These are phyloP conservation scores for Hypanus sabinus DNA, from an alignment of 2,113 vertebrate species.

Conservation along the genomic window DNA sequence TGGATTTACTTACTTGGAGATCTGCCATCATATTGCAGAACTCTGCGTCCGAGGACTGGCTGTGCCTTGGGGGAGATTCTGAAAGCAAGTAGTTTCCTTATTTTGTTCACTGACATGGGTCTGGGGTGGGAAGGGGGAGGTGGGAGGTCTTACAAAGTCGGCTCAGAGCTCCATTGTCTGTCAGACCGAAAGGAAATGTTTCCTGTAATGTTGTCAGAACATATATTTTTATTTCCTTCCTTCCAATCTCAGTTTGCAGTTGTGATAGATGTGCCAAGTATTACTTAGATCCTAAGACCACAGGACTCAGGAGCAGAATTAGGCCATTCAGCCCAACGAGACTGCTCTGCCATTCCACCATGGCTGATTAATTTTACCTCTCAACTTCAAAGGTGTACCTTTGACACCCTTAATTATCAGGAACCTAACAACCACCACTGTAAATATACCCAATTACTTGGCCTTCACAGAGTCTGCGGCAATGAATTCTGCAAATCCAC, in stretches of 20 bases:
- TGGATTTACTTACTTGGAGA: not conserved
- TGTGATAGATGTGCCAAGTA: not conserved
- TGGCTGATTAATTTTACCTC: too few relatives aligned
- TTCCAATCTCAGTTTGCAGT: not conserved
- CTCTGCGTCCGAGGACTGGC: not conserved
- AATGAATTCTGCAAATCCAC: too few relatives aligned
- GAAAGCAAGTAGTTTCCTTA: not conserved
- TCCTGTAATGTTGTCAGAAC: not conserved
- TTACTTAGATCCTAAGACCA: too few relatives aligned
- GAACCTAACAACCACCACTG: too few relatives aligned
- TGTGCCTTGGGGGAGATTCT: too few relatives aligned
- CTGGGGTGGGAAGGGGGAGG: not conserved
- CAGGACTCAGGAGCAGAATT: too few relatives aligned
- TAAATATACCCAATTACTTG: too few relatives aligned
- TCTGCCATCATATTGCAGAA: not conserved
- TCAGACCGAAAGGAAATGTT: not conserved
- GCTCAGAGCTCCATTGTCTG: not conserved
- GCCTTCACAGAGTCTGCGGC: too few relatives aligned
- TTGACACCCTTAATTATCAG: too few relatives aligned
- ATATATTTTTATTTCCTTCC: not conserved
- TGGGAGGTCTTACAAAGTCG: not conserved
- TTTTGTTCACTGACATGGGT: not conserved
- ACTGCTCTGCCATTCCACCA: too few relatives aligned
- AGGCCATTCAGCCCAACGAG: too few relatives aligned
- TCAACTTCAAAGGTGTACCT: too few relatives aligned